A percentile compares a stretch with the other conserved stretches of the same genome.
These are phyloP conservation scores for Melipona beecheii DNA, from an alignment of 2,888 invertebrate species.

Conservation along the genomic window DNA sequence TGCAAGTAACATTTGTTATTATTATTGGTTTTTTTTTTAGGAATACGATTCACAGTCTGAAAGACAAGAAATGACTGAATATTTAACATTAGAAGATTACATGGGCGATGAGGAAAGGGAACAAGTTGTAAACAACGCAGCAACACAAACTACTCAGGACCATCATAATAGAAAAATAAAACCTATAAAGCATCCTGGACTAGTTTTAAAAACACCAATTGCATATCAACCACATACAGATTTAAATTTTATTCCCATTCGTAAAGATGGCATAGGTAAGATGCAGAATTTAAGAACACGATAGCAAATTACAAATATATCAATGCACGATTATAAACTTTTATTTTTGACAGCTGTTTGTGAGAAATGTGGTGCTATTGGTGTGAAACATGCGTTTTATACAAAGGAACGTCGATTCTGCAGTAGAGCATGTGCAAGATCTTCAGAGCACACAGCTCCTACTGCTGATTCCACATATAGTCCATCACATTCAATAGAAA, in stretches of 20 bases:
- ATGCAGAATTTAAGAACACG: constrained; percentile 55
- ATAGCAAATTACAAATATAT: constrained; percentile 47
- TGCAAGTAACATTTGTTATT: background rate
- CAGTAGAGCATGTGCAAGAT: constrained; percentile 91
- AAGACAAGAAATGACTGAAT: constrained; percentile 82
- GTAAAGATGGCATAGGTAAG: constrained; percentile 95
- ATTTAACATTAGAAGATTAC: constrained; percentile 83
- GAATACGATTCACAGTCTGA: constrained; percentile 78
- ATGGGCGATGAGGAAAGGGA: constrained; percentile 85
- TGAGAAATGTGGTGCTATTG: constrained; percentile 93
- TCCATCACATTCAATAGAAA: constrained; percentile 79
- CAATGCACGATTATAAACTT: background rate
- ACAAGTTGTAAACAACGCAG: constrained; percentile 85
- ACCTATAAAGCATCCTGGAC: constrained; percentile 90
- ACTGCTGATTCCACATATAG: constrained; percentile 80
- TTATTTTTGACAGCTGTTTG: constrained; percentile 88
- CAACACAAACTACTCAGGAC: constrained; percentile 86
- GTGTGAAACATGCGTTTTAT: constrained; percentile 94
- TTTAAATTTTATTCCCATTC: constrained; percentile 93
- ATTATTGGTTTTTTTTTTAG: constrained; percentile 48
- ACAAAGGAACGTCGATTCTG: constrained; percentile 93
- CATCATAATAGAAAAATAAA: constrained; percentile 88
- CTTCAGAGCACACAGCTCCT: constrained; percentile 78
- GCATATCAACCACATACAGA: constrained; percentile 92
- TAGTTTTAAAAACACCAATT: constrained; percentile 91